Percentiles rank a stretch among this genome's conserved stretches.
Conservation (phyloP, 2,888 invertebrate species). For the Scotopteryx bipunctaria region DNA sequence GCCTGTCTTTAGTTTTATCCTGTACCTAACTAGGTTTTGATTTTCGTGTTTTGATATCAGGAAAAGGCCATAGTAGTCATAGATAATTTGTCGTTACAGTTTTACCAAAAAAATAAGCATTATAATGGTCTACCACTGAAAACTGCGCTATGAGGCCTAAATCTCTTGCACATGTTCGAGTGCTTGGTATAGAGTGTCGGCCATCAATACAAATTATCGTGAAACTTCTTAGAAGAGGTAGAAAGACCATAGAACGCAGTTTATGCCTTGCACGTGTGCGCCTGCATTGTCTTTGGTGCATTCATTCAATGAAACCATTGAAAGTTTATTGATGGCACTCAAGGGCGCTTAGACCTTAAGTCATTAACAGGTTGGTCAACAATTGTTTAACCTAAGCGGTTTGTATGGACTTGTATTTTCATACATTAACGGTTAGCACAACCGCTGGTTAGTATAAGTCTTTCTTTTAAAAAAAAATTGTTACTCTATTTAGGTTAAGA, state of each 20-base stretch:
- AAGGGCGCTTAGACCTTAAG: constrained; percentile 17
- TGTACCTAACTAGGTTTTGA: no score
- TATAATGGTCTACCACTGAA: constrained; percentile 6
- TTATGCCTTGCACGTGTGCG: constrained; percentile 73
- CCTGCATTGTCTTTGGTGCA: constrained; percentile 46
- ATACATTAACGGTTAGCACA: no score
- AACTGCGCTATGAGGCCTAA: constrained; percentile 23
- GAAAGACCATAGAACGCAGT: constrained; percentile 48
- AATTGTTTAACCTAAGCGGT: no score
- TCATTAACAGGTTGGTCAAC: no score
- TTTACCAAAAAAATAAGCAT: constrained; percentile 10
- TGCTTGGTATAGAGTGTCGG: constrained; percentile 45
- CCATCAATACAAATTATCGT: constrained; percentile 50
- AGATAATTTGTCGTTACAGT: neutral
- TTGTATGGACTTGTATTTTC: no score
- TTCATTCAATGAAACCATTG: constrained; percentile 14
- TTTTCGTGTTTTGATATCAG: no score
- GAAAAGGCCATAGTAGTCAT: neutral
- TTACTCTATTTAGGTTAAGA: no score
- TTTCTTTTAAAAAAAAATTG: no score
- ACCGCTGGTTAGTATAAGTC: no score
- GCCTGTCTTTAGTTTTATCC: no score
- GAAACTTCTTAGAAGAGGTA: constrained; percentile 61
- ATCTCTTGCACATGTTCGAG: constrained; percentile 66
- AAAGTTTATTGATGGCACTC: constrained; percentile 6